Conservation (phyloP, 1,140 invertebrate species). For the Macrobrachium rosenbergii region DNA sequence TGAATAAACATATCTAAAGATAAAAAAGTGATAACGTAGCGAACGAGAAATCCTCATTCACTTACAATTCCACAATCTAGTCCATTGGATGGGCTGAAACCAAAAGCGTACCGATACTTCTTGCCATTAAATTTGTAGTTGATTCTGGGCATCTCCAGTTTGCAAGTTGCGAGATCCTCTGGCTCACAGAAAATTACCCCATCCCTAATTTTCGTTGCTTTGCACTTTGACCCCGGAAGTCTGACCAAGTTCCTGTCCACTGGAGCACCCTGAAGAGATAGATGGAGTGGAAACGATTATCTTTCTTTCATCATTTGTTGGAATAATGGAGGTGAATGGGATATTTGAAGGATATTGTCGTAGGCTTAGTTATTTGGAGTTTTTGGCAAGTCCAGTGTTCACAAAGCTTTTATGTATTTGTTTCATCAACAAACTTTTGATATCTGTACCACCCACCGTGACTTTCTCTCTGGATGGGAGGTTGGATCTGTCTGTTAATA, state of each 20-base stretch:
- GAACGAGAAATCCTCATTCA: not conserved
- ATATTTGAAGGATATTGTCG: not conserved
- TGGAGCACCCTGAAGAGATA: not conserved
- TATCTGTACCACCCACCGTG: no score
- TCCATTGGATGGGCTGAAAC: not conserved
- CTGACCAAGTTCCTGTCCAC: not conserved
- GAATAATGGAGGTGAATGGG: not conserved
- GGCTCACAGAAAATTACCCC: not conserved
- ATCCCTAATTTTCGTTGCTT: not conserved
- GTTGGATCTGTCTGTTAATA: no score
- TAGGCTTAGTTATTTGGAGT: not conserved
- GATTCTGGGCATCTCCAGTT: conserved; percentile 24
- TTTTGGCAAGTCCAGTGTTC: not conserved
- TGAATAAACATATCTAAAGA: not conserved
- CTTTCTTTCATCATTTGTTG: no score
- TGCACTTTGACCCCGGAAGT: conserved; percentile 4
- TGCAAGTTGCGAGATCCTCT: not conserved
- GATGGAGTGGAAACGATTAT: no score
- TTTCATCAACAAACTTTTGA: not conserved
- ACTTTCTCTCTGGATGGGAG: not conserved
- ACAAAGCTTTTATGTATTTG: not conserved
- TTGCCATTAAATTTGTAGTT: conserved; percentile 23
- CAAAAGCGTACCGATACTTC: conserved; percentile 11
- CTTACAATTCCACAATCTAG: conserved; percentile 8
- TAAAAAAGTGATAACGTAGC: no score